Evolutionary conservation across 23 tunicate species (phyloP), one percentile per base, ranked within the genome.

Genomic region (Corella eumyota): DNA sequence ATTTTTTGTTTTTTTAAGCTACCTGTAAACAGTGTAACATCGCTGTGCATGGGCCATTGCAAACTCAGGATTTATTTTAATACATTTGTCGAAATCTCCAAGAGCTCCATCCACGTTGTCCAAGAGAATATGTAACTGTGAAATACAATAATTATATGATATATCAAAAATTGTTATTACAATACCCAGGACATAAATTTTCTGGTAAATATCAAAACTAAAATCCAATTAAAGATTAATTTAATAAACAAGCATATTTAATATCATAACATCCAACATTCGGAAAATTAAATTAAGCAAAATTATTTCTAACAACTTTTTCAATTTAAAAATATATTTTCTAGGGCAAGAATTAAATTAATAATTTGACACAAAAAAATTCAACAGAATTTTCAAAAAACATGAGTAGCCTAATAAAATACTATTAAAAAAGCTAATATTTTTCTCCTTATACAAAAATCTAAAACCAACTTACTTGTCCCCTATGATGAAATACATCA

Each of bases 1-100:
- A n/a, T n/a, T n/a, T n/a, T n/a, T n/a, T n/a, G n/a, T n/a, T n/a
- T n/a, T n/a, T n/a, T 9, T 40, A 15, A 15, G 15, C 20, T 20
- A 84, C 94, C 94, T 77, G 85, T 85, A 85, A 19, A 48, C 66
- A 11, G 95, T 80, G 76, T 86, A 86, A 47, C 86, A 77, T 28
- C 59, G 55, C 60, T 86, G 95, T 1, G 95, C 95, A 61, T 77
- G 80, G 21, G 95, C 95, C 54, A 86, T 61, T 5, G 95, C 86
- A 64, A 86, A 86, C 31, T 77, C 80, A 2, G 85, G 86, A 34
- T 78, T 77, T 6, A 77, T 35, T 55, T 49, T 40, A 45, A 86
- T 86, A 56, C 95, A 86, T 45, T 60, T 65, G 58, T 71, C 71
- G 45, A 86, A 86, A 67, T 86, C 95, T 1, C 66, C 71, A 37